Base-by-base conservation (phyloP, 2,888 invertebrate genomes). In the Metellina segmentata region DNA sequence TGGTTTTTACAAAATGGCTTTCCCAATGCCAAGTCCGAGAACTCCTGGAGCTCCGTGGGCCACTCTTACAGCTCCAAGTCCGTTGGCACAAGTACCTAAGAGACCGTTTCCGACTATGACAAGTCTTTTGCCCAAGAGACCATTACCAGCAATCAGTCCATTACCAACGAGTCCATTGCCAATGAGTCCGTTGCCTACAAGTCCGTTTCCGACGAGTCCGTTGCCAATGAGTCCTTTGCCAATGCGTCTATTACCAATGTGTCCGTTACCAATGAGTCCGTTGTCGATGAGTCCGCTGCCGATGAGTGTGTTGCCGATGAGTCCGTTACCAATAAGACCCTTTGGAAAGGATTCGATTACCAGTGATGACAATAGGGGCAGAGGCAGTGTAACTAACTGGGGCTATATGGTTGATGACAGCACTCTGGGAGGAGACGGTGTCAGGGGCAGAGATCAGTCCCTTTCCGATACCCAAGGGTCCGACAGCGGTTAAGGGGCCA, bases 131-230 rank as follows among this genome's bases (percentile, higher is more conserved):
- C 70, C 70, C 13, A 8, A 6, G 61, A 61, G 11, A 9, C 61
- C 61, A 16, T 61, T 61, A 16, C 20, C 61, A 9, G 70, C 81
- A 19, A 81, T 34, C 6, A 77, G 13, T 51, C 69, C 70, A 69
- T 34, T 70, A 16, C 19, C 90, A 34, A 77, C 78, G 16, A 69
- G 20, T 48, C 74, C 75, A 61, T 20, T 81, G 7, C 70, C 83
- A n/a, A 81, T 48, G 7, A 51, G 83, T 20, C 82, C 89, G 6
- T 81, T 61, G 16, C 81, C 90, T n/a, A 77, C 69, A 9, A 69
- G 20, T 48, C 74, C 75, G 75, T 49, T 81, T 7, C 70, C 83
- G 34, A 81, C 48, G 7, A 51, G 83, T 51, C 8, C 61, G 61
- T 61, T 11, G 61, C 16, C 16, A 16, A 61, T 61, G 61, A 61